Conservation (phyloP, 1,140 invertebrate species). For the Panagrolaimus sp. region DNA sequence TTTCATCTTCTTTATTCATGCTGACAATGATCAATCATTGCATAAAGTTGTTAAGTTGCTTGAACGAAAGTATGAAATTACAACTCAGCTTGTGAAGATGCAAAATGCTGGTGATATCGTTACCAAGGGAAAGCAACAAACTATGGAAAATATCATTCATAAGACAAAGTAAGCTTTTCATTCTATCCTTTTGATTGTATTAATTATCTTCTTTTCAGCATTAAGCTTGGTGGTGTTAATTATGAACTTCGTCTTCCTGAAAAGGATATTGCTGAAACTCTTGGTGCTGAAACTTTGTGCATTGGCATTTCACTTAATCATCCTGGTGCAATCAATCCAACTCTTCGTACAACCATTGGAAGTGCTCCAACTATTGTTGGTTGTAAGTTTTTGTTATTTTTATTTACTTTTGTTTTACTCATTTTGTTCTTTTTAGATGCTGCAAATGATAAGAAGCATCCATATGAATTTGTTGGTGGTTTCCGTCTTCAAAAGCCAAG, state of each 20-base stretch:
- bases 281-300: not conserved
- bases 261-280: not conserved
- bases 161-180: not conserved
- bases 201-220: not conserved
- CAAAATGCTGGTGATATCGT: not conserved
- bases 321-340: conserved; percentile 16
- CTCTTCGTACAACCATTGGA: conserved; percentile 13
- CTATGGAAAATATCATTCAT: not conserved
- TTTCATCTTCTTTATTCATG: not conserved
- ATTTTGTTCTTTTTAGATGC: conserved; percentile 15
- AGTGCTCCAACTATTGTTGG: not conserved
- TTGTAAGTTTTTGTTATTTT: not conserved
- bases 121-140: not conserved
- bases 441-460: conserved; percentile 26
- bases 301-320: not conserved
- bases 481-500: conserved; percentile 26
- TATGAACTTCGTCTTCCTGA: conserved; percentile 12
- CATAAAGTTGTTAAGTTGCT: not conserved
- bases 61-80: not conserved
- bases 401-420: not conserved
- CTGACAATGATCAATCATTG: not conserved
- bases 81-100: not conserved
- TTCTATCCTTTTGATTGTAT: not conserved
- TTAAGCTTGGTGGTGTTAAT: conserved; percentile 4
- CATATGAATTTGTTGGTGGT: conserved; percentile 33